Evolutionary conservation across 2,888 invertebrate genomes (phyloP), one percentile per base, ranked within the genome.

Genomic region (Psylliodes chrysocephalus): DNA sequence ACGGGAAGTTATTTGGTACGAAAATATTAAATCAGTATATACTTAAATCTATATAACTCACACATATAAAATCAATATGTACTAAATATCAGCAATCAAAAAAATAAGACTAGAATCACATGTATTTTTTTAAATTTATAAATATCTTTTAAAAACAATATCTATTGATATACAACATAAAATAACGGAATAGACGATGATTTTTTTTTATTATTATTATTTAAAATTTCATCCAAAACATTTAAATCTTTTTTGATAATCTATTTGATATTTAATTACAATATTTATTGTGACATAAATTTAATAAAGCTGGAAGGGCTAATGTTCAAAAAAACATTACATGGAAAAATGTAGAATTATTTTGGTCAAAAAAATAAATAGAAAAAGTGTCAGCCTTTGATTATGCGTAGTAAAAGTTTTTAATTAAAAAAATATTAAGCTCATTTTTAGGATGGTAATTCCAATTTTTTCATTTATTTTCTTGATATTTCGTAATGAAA

Each of bases 91-190:
- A 73, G 64, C 71, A 66, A 67, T 65, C 18, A 47, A 59, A 56
- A 28, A 51, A 30, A 25, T 38, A 67, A 73, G 75, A 75, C 75
- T 75, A 75, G 74, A 75, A 74, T 74, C 74, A 73, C 74, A 73
- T 71, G 66, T 66, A 73, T 70, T 15, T 44, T 28, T 69, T 60
- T 62, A 69, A 67, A 64, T 69, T 69, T 63, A 66, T 70, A 70
- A 74, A 70, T 73, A 73, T 71, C 71, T 66, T 68, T 63, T 69
- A 57, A 35, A 68, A 68, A 71, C 65, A 70, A 72, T 73, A 74
- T 71, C 68, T 64, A 60, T 44, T 14, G 44, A 47, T 40, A 33
- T 67, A 47, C 22, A 67, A 60, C 22, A 62, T 60, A 55, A 55
- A 55, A 51, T 35, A 22, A 57, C 52, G 12, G 28, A 53, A 19